A percentile compares a stretch with the other conserved stretches of the same genome.
These are phyloP conservation scores for Ditylenchus dipsaci DNA, from an alignment of 1,140 invertebrate genomes.

Conservation along the genomic window DNA sequence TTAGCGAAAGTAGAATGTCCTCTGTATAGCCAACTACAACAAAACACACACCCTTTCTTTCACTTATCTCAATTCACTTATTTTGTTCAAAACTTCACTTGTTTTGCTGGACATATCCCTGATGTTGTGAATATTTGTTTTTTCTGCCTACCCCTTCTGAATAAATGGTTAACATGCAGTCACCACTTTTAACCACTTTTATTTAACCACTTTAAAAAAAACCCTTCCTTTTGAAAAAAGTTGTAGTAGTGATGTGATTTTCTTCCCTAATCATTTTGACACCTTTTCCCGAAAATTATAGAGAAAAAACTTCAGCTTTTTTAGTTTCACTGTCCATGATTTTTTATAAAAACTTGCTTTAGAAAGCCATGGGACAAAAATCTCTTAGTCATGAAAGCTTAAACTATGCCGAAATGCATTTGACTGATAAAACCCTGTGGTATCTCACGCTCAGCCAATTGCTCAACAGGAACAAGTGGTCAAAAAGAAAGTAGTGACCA, in stretches of 20 bases:
- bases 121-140: constrained; percentile 2
- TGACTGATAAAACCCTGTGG: background rate
- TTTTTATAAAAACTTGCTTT: too few relatives aligned
- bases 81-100: background rate
- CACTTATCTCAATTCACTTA: background rate
- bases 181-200: too few relatives aligned
- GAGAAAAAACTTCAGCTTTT: too few relatives aligned
- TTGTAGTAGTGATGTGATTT: too few relatives aligned
- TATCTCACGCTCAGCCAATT: background rate
- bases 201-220: too few relatives aligned
- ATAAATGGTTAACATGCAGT: too few relatives aligned
- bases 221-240: too few relatives aligned
- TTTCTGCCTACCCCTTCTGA: too few relatives aligned
- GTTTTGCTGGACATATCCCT: background rate
- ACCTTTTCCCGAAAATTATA: too few relatives aligned
- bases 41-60: too few relatives aligned
- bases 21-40: constrained; percentile 20
- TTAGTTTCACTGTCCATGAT: too few relatives aligned
- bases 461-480: background rate
- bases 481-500: background rate
- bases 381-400: background rate
- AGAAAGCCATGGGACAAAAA: background rate
- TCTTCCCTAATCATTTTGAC: too few relatives aligned
- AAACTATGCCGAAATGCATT: background rate
- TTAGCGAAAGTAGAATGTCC: constrained; percentile 41